Evolutionary conservation across 2,113 vertebrate species (phyloP).

Genomic region (Phaetusa simplex): DNA sequence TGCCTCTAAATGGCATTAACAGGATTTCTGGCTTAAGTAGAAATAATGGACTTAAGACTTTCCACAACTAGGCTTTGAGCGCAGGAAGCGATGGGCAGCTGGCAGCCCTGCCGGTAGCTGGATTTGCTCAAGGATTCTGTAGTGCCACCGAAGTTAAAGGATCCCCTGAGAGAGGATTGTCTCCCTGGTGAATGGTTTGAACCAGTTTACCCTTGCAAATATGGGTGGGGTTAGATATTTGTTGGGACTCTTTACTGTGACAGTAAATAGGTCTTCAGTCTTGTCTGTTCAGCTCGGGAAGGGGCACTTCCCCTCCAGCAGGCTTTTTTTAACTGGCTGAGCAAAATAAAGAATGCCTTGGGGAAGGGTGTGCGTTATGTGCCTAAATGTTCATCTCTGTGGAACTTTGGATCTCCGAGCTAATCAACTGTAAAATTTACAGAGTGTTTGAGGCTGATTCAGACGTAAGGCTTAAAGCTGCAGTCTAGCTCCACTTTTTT

Average conservation of each 20-base stretch:
- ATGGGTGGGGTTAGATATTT: neutral
- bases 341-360: conserved; percentile 42
- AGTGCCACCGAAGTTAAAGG: neutral
- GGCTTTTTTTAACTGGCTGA: neutral
- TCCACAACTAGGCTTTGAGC: neutral
- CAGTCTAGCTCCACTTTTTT: conserved; percentile 56
- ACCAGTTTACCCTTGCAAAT: neutral
- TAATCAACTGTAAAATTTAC: conserved; percentile 24
- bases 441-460: neutral
- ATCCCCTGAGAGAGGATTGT: neutral
- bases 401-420: neutral
- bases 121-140: conserved; percentile 2
- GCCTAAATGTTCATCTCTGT: conserved; percentile 15
- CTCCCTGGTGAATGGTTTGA: conserved; percentile 12
- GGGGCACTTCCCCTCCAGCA: neutral
- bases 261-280: neutral
- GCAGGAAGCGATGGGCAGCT: neutral
- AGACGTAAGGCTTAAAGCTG: conserved; percentile 53
- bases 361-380: conserved; percentile 8
- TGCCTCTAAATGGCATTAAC: conserved; percentile 29
- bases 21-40: conserved; percentile 53
- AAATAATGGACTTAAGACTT: conserved; percentile 35
- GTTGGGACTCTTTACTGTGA: conserved; percentile 10
- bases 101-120: neutral
- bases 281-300: neutral